A percentile compares a stretch with the other conserved stretches of the same genome.
Evolutionary conservation across 1,140 invertebrate genomes (phyloP).

Genomic region (Panagrolaimus sp.): DNA sequence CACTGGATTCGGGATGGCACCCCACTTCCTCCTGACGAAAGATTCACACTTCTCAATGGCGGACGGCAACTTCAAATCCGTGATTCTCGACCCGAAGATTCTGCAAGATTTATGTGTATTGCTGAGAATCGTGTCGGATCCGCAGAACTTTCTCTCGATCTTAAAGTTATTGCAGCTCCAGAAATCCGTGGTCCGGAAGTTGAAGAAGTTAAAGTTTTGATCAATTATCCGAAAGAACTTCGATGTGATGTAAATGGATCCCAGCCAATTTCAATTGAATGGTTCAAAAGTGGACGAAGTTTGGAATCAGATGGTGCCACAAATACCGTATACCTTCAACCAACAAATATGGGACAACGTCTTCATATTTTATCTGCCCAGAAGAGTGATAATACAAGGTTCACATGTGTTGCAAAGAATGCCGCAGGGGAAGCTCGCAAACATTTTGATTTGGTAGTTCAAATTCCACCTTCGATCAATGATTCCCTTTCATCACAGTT

Average conservation of each 20-base stretch:
- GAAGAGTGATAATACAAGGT: constrained; percentile 30
- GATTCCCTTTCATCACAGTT: constrained; percentile 42
- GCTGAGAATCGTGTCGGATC: constrained; percentile 50
- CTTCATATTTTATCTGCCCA: constrained; percentile 47
- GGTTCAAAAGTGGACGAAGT: constrained; percentile 38
- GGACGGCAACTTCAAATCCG: constrained; percentile 54
- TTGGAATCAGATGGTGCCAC: constrained; percentile 26
- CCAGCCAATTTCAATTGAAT: constrained; percentile 49
- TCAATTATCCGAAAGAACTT: constrained; percentile 50
- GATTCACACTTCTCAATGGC: constrained; percentile 31
- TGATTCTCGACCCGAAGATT: neutral
- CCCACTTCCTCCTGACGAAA: constrained; percentile 37
- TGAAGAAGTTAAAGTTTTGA: constrained; percentile 46
- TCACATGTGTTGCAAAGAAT: constrained; percentile 56
- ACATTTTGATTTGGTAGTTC: constrained; percentile 60
- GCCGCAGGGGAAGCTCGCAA: constrained; percentile 60
- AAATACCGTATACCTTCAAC: neutral
- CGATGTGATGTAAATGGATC: constrained; percentile 57
- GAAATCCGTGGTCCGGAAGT: constrained; percentile 21
- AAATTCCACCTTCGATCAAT: constrained; percentile 48
- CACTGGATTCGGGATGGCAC: constrained; percentile 33
- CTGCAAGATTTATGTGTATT: constrained; percentile 21
- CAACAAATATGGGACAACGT: constrained; percentile 36
- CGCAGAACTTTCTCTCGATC: constrained; percentile 45
- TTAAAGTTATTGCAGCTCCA: constrained; percentile 39